phyloP scores from a whole-genome alignment of 2,113 vertebrate genomes.

The Furnarius figulus region DNA sequence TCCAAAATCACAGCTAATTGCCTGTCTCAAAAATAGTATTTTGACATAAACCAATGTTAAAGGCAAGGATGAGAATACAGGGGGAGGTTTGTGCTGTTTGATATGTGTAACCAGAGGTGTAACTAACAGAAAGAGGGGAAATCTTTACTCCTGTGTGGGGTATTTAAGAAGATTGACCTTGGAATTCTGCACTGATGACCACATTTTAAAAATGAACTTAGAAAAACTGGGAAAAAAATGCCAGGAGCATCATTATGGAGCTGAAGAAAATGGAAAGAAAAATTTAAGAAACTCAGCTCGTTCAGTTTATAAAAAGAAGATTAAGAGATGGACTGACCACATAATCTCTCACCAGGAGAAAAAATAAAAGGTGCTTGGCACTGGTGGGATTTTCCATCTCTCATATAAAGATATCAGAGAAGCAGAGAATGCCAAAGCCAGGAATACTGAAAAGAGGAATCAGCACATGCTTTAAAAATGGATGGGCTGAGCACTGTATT shows the following conservation, averaged over 20 bases:
- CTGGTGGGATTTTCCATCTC: not conserved
- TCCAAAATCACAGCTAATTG: not conserved
- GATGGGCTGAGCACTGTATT: not conserved
- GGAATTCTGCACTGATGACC: not conserved
- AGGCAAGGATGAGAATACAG: not conserved
- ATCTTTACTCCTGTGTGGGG: not conserved
- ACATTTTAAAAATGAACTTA: not conserved
- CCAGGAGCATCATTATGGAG: not conserved
- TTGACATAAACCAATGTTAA: not conserved
- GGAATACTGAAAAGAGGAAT: not conserved
- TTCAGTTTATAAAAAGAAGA: not conserved
- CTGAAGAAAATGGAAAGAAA: not conserved
- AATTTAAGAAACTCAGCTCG: not conserved
- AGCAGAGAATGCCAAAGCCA: not conserved
- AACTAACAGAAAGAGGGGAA: not conserved
- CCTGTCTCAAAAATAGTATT: not conserved
- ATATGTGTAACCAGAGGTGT: not conserved
- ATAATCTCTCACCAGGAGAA: not conserved
- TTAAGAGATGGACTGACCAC: not conserved
- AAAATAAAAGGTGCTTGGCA: not conserved
- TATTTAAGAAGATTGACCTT: not conserved
- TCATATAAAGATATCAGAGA: not conserved
- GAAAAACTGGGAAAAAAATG: fast-evolving
- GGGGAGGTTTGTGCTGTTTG: not conserved
- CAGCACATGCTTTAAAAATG: not conserved